Conservation (phyloP, 2,888 invertebrate species). For the Drosophila vallismaia region DNA sequence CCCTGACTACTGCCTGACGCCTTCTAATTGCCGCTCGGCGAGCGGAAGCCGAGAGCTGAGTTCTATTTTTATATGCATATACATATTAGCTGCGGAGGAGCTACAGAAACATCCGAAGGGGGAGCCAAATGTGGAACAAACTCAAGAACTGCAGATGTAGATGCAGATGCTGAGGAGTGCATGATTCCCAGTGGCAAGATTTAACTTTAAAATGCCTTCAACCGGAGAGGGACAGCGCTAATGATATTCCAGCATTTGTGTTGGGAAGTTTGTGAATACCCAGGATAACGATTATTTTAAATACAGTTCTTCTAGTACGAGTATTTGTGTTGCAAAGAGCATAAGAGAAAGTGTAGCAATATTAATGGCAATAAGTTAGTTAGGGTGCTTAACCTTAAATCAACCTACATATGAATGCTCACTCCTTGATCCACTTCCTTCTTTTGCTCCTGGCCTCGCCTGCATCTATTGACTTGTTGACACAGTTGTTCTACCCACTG, state of each 20-base stretch:
- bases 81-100: conserved; percentile 22
- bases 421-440: conserved; percentile 4
- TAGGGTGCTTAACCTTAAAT: conserved; percentile 27
- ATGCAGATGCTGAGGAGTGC: conserved; percentile 3
- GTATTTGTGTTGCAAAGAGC: neutral
- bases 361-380: no score
- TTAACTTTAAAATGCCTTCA: conserved; percentile 31
- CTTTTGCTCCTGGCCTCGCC: conserved; percentile 12
- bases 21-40: conserved; percentile 63
- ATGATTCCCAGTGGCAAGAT: conserved; percentile 27
- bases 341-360: no score
- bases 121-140: conserved; percentile 36
- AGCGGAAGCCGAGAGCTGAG: conserved; percentile 47
- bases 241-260: conserved; percentile 23
- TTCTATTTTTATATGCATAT: conserved; percentile 65
- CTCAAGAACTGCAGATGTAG: conserved; percentile 16
- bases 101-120: conserved; percentile 17
- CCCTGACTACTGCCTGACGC: conserved; percentile 40
- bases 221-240: conserved; percentile 8
- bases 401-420: conserved; percentile 7
- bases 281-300: no score
- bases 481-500: conserved; percentile 51
- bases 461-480: conserved; percentile 42
- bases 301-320: no score
- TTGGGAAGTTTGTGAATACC: no score